phyloP scores from a whole-genome alignment of 2,797 vertebrate species.

The Gallinago solitaria region DNA sequence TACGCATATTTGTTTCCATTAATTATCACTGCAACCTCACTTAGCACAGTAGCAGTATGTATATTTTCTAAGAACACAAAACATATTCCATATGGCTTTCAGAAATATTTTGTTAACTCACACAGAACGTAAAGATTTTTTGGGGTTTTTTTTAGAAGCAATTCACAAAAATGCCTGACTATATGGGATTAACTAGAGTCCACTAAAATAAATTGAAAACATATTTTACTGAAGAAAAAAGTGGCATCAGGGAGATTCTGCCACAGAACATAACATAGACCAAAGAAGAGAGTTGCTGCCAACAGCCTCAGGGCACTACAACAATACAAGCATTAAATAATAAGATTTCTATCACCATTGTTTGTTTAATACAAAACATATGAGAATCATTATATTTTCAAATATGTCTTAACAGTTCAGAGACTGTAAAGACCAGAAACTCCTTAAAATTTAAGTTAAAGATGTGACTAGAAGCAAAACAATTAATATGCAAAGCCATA shows the following conservation, averaged over 20 bases:
- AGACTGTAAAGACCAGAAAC: background rate
- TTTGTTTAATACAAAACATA: conserved; percentile 34
- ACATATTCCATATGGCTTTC: background rate
- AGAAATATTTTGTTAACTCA: background rate
- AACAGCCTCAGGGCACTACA: background rate
- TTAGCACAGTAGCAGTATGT: background rate
- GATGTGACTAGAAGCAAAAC: background rate
- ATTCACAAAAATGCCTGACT: background rate
- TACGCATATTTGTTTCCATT: background rate
- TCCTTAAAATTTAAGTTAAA: background rate
- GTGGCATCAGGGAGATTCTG: background rate
- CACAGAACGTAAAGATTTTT: background rate
- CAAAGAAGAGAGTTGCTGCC: conserved; percentile 12
- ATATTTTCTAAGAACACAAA: background rate
- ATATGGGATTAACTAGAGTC: background rate
- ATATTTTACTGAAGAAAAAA: background rate
- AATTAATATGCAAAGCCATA: background rate
- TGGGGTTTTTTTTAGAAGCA: background rate
- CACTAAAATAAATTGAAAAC: conserved; percentile 8
- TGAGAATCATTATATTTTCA: conserved; percentile 23
- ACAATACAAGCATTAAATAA: conserved; percentile 52
- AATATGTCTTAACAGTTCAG: conserved; percentile 29
- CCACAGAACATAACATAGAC: background rate
- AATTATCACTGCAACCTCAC: background rate
- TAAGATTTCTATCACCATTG: conserved; percentile 60